Evolutionary conservation across 2,113 vertebrate genomes (phyloP), one percentile per base, ranked within the genome.

Genomic region (Cynocephalus volans): DNA sequence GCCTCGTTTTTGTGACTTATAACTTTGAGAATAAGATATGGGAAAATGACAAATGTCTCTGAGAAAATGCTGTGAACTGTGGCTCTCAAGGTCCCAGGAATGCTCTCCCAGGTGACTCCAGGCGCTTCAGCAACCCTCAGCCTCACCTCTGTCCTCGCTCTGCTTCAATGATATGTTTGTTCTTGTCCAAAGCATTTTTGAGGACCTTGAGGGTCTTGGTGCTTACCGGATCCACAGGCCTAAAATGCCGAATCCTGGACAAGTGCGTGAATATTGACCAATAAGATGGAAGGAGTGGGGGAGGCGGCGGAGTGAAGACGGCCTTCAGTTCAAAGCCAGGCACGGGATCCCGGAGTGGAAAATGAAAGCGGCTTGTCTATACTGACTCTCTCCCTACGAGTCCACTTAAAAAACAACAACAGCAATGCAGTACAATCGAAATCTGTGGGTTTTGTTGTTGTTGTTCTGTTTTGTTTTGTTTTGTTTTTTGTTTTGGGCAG

Each of bases 81-180:
- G 33, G 80, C 54, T 48, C 65, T 26, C 6, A 31, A 5, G 7
- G 14, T n/a, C 60, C 70, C 24, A 17, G 21, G 28, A 36, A 67
- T 23, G 11, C 21, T 82, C 14, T 56, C 33, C 50, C 33, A 3
- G 0, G 33, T 21, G 45, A n/a, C 4, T 6, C 4, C 17, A 1
- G 33, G 48, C 18, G 10, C 14, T 41, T 76, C 13, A 2, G 62
- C 10, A 28, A 10, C 9, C 52, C 17, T 88, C 56, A 12, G 76
- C 79, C 10, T 75, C 21, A 5, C 58, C 13, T 72, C 52, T 13
- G 1, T 14, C 70, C 45, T 13, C 48, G 5, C 21, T 48, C 18
- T 28, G 15, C 81, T 48, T 15, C 18, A 3, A 17, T 23, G 8
- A 33, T 14, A 54, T 6, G 1, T 56, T 52, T 45, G 36, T 50